Percentiles rank a stretch among this genome's conserved stretches.
Conservation (phyloP, 2,113 vertebrate species). For the Mellivora capensis region DNA sequence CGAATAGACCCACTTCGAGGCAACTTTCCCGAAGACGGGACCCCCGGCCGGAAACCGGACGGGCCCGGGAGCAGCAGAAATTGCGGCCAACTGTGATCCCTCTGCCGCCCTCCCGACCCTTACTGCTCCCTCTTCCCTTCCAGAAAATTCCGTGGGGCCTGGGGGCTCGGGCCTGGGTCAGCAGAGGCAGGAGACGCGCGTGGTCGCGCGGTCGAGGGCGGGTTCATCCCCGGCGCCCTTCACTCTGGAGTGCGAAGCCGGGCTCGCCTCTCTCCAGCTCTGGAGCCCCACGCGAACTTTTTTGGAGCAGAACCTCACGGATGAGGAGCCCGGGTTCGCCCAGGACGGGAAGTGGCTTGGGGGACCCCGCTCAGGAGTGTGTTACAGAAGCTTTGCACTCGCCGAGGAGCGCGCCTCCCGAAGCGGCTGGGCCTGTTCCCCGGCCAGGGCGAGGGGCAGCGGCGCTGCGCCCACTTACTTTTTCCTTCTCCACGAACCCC, state of each 20-base stretch:
- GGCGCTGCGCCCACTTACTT: constrained; percentile 84
- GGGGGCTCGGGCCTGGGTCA: background rate
- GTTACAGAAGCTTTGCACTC: background rate
- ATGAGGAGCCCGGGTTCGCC: background rate
- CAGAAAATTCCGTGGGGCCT: background rate
- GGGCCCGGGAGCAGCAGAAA: background rate
- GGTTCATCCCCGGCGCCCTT: background rate
- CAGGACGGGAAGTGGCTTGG: background rate
- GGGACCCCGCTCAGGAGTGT: background rate
- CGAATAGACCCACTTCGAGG: background rate
- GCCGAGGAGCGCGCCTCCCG: background rate
- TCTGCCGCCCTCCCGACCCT: background rate
- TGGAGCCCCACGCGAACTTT: constrained; percentile 7
- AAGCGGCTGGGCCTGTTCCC: constrained; percentile 32
- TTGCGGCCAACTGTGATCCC: background rate
- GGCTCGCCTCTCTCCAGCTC: background rate
- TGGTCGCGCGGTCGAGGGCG: background rate
- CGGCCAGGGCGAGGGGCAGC: background rate
- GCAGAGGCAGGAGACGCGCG: background rate
- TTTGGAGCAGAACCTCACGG: background rate
- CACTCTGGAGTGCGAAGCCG: background rate
- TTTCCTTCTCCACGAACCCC: constrained; percentile 98
- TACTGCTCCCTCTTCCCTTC: background rate
- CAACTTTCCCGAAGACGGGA: constrained; percentile 14
- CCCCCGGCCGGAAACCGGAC: background rate